phyloP scores from a whole-genome alignment of 1,140 invertebrate species.

The Leptonema lineaticorne region DNA sequence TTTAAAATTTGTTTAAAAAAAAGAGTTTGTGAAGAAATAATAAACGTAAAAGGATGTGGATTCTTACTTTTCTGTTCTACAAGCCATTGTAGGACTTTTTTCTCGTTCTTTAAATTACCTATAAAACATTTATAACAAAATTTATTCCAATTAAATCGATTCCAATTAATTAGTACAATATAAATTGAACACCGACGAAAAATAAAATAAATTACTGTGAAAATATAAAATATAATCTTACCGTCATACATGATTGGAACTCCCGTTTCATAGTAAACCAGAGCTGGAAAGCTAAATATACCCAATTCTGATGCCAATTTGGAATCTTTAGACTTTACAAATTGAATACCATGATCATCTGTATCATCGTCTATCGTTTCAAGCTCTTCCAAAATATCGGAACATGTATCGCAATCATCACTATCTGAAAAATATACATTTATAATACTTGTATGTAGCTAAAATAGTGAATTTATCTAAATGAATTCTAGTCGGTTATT shows the following conservation, averaged over 20 bases:
- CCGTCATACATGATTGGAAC: conserved; percentile 93
- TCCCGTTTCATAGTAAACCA: conserved; percentile 90
- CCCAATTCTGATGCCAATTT: conserved; percentile 87
- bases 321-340: conserved; percentile 90
- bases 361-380: conserved; percentile 95
- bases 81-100: conserved; percentile 93
- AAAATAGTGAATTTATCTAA: not conserved
- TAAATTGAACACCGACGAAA: too few relatives aligned
- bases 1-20: conserved; percentile 3
- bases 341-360: conserved; percentile 88
- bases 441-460: conserved; percentile 3
- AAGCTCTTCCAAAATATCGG: conserved; percentile 81
- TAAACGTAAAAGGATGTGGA: conserved; percentile 60
- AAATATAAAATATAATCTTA: too few relatives aligned
- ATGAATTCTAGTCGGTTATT: not conserved
- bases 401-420: conserved; percentile 79
- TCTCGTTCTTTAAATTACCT: conserved; percentile 94
- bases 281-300: conserved; percentile 85
- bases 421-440: conserved; percentile 61
- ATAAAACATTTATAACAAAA: conserved; percentile 55
- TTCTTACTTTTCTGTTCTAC: conserved; percentile 92
- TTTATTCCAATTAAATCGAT: too few relatives aligned
- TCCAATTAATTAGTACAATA: too few relatives aligned
- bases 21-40: conserved; percentile 29
- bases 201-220: too few relatives aligned